Base-by-base conservation (phyloP, 2,888 invertebrate species). In the Sthenelais limicola region DNA sequence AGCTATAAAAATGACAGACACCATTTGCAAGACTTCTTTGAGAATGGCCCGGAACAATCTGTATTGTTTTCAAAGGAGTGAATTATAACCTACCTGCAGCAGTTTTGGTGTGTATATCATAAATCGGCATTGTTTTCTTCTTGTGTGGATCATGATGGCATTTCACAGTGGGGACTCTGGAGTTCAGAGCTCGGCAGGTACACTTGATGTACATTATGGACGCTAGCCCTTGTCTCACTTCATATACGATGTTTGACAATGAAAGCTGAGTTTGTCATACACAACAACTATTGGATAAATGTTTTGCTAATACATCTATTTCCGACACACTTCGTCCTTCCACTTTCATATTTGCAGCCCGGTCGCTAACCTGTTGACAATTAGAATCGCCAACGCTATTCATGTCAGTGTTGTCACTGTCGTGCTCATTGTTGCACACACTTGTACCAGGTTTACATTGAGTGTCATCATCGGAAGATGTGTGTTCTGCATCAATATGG, bases 111-210 rank as follows among this genome's bases (percentile, higher is more conserved):
- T 62, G 32, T 4, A 62, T 21, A 62, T 62, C 62, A 62, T 12
- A 62, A 21, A 62, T 62, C n/a, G 33, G 62, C 24, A 32, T n/a
- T 12, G 3, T 4, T 30, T 62, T 62, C 32, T 4, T 35, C 21
- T 38, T n/a, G 9, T 26, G n/a, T 3, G 3, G 15, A 21, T 33
- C 32, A 21, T 38, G n/a, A n/a, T 62, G 62, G 7, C 38, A n/a
- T 38, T 33, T 62, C 32, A 33, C 62, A 30, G 62, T 62, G 32
- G 62, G n/a, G 35, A 62, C 62, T n/a, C n/a, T n/a, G 7, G 35
- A 18, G 9, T 32, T 62, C 12, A 62, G 7, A 12, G 32, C 32
- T n/a, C 35, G 35, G 38, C 62, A 62, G 9, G 32, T 38, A 62
- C 62, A 62, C 18, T 15, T 33, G 5, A 62, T 33, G 21, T 62